Evolutionary conservation across 2,113 vertebrate genomes (phyloP), one percentile per base, ranked within the genome.

Genomic region (Hydropotes inermis): DNA sequence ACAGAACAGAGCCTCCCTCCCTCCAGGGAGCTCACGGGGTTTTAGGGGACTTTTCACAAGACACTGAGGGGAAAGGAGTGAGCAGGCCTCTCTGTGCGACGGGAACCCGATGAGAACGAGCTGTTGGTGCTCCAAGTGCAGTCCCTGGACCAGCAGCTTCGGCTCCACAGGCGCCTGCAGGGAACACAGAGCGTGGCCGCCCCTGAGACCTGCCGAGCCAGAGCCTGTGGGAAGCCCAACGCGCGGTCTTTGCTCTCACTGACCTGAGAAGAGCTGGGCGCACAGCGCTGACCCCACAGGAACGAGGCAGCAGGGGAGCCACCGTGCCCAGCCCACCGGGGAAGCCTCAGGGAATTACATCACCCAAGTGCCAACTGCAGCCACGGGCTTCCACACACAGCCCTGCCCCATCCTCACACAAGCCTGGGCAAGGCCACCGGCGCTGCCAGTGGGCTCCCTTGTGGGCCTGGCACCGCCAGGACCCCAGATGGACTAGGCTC

Each of bases 181-280:
- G n/a, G 16, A 2, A 23, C 10, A 7, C 4, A 15, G 81, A 27
- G 7, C 54, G 1, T 1, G 2, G 82, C 10, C 10, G 21, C 47
- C 27, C 3, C 3, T 11, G 4, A 33, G 74, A 43, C 28, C 8
- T 5, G 21, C 50, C 1, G 2, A 36, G 6, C 33, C 64, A 33
- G 15, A 28, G 33, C 13, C 9, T 17, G 15, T 15, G 25, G 2
- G 5, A 17, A 5, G 7, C 11, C 27, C 60, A 1, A 8, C 6
- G 1, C 14, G 50, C 1, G 4, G 8, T 0, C 78, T 8, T 1
- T 11, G 6, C 7, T 0, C 61, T 30, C 6, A 12, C 43, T 7
- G 19, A 39, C 4, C 17, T 3, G 64, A 70, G 23, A 5, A 47
- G 33, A 1, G 6, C 79, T 23, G 4, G 28, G n/a, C 58, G 0